Percentiles rank a stretch among this genome's conserved stretches.
Evolutionary conservation across 2,888 invertebrate species (phyloP).

Genomic region (Schizotus pectinicornis): DNA sequence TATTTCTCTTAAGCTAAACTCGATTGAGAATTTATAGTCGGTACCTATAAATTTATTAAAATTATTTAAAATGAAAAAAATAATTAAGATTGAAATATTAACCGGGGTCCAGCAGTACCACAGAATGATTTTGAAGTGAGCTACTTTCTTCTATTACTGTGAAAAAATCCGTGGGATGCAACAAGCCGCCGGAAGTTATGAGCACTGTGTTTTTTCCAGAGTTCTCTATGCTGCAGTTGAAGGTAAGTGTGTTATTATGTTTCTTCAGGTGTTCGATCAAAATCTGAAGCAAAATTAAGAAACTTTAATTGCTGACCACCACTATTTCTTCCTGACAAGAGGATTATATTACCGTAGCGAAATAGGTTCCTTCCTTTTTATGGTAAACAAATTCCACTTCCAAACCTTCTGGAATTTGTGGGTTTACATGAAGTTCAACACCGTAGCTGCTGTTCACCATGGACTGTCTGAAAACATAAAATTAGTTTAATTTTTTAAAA

Average conservation of each 20-base stretch:
- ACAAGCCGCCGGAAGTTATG: conserved; percentile 33
- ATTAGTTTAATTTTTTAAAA: neutral
- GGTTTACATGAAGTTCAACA: conserved; percentile 31
- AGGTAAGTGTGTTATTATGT: conserved; percentile 36
- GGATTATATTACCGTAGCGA: conserved; percentile 34
- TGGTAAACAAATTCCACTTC: conserved; percentile 10
- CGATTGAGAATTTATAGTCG: conserved; percentile 41
- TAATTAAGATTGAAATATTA: conserved; percentile 10
- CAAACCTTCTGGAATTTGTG: conserved; percentile 24
- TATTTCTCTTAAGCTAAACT: conserved; percentile 44
- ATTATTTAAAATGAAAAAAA: too few species aligned
- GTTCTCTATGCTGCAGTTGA: conserved; percentile 41
- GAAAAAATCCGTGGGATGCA: conserved; percentile 35
- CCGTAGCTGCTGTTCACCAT: conserved; percentile 42
- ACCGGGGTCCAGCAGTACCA: conserved; percentile 31
- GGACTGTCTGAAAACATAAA: conserved; percentile 36
- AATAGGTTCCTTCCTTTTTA: conserved; percentile 36
- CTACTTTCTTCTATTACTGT: conserved; percentile 26
- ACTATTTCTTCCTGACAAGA: neutral
- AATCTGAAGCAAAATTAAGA: too few species aligned
- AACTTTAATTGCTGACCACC: too few species aligned
- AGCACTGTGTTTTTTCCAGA: conserved; percentile 31
- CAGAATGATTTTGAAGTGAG: neutral
- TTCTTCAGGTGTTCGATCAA: conserved; percentile 31
- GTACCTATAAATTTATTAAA: conserved; percentile 42